Base-by-base conservation (phyloP, 2,113 vertebrate species). In the Aegithalos caudatus region DNA sequence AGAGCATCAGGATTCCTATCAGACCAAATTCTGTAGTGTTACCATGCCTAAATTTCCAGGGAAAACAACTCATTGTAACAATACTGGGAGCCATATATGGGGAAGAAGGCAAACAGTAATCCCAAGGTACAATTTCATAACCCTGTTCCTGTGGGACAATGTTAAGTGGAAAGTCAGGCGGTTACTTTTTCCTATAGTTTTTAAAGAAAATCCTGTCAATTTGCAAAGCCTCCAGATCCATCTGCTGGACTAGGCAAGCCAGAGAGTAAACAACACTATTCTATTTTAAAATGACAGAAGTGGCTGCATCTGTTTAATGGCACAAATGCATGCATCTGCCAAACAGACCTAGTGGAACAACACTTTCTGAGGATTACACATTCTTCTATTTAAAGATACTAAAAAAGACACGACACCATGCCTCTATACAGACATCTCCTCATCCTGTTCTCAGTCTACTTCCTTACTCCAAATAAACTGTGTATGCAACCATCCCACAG, bases 281-380 rank as follows among this genome's bases (percentile, higher is more conserved):
- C 81, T 88, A 73, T 74, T 94, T 92, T n/a, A 40, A 64, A 37
- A 40, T 27, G 16, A 79, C 94, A 76, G 70, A 81, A 69, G 58
- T 12, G 66, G 38, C 48, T 38, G 60, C 92, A 74, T 88, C 93
- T 96, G 93, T 96, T 95, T 95, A 88, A 71, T 69, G 83, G 95
- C 92, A 94, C n/a, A 22, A 14, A 85, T 29, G 12, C 22, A 33
- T 33, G 53, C 67, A 79, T 92, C 94, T 95, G 96, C 91, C 96
- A 94, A 94, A 93, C 84, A 87, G 74, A 67, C 33, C 14, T 37
- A 72, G 58, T 10, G 35, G 73, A 89, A 67, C 50, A 79, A 60
- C 51, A n/a, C 54, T 86, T 87, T 67, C 73, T 38, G 71, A 78
- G 76, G 64, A 67, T 90, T 65, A 90, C 82, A 86, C n/a, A 42